Evolutionary conservation across 2,888 invertebrate species (phyloP).

Genomic region (Syrphus vitripennis): DNA sequence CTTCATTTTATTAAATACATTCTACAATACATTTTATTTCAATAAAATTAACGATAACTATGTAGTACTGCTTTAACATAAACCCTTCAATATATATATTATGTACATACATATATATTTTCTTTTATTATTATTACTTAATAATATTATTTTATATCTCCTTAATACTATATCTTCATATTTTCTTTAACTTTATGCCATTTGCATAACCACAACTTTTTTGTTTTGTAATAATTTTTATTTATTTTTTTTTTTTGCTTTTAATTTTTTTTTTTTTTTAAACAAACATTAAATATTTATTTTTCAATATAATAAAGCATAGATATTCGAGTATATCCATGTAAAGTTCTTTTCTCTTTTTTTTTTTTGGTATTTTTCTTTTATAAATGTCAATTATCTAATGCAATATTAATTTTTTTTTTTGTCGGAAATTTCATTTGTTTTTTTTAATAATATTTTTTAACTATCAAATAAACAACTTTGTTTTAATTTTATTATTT

Average conservation of each 20-base stretch:
- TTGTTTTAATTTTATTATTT: no score
- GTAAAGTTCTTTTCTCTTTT: conserved; percentile 32
- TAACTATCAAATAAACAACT: conserved; percentile 63
- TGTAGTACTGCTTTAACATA: conserved; percentile 67
- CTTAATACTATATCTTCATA: conserved; percentile 63
- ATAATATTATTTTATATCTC: conserved; percentile 48
- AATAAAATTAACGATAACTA: conserved; percentile 70
- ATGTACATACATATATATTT: conserved; percentile 44
- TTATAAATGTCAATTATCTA: conserved; percentile 54
- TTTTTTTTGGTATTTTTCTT: no score
- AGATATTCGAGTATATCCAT: conserved; percentile 56
- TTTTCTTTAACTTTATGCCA: conserved; percentile 59
- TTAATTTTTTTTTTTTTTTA: conserved; percentile 24
- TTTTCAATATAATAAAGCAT: conserved; percentile 53
- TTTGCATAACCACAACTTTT: conserved; percentile 64
- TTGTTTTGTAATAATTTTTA: conserved; percentile 39
- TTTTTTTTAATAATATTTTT: conserved; percentile 42
- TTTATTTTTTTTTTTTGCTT: conserved; percentile 3
- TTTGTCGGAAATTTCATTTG: conserved; percentile 12
- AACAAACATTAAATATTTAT: conserved; percentile 65
- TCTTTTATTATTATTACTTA: conserved; percentile 34
- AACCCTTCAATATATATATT: conserved; percentile 28
- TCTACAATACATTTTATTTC: conserved; percentile 70
- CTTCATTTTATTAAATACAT: conserved; percentile 69
- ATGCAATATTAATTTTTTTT: conserved; percentile 34